phyloP scores from a whole-genome alignment of 2,113 vertebrate species.

The Pyxicephalus adspersus region DNA sequence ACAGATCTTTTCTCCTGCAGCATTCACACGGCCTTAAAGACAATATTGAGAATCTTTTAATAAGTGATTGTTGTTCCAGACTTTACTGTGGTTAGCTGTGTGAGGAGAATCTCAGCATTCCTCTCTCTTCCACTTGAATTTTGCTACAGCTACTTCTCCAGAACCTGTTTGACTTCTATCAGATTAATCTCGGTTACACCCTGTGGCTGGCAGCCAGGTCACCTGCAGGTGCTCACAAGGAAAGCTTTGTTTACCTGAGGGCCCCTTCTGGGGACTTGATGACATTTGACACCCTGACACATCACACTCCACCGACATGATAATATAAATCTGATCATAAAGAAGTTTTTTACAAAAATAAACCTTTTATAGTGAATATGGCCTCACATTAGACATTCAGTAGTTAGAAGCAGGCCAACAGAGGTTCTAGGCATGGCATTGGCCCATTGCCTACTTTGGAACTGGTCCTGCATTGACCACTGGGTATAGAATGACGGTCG shows the following conservation, averaged over 20 bases:
- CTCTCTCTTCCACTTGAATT: not conserved
- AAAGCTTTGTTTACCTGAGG: constrained; percentile 43
- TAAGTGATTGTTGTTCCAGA: constrained; percentile 6
- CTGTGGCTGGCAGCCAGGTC: constrained; percentile 47
- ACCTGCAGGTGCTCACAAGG: constrained; percentile 37
- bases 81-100: constrained; percentile 7
- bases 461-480: too few relatives aligned
- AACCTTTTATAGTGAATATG: not conserved
- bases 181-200: constrained; percentile 49
- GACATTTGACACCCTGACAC: not conserved
- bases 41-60: constrained; percentile 7
- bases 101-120: constrained; percentile 1
- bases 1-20: constrained; percentile 21
- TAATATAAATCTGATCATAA: not conserved
- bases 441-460: too few relatives aligned
- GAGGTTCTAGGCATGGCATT: too few relatives aligned
- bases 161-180: constrained; percentile 48
- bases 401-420: too few relatives aligned
- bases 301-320: not conserved
- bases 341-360: not conserved
- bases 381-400: not conserved
- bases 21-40: constrained; percentile 4
- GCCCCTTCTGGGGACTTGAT: constrained; percentile 19
- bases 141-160: not conserved
- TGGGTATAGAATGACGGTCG: too few relatives aligned